Base-by-base conservation (phyloP, 2,113 vertebrate species). In the Colinus virginianus region DNA sequence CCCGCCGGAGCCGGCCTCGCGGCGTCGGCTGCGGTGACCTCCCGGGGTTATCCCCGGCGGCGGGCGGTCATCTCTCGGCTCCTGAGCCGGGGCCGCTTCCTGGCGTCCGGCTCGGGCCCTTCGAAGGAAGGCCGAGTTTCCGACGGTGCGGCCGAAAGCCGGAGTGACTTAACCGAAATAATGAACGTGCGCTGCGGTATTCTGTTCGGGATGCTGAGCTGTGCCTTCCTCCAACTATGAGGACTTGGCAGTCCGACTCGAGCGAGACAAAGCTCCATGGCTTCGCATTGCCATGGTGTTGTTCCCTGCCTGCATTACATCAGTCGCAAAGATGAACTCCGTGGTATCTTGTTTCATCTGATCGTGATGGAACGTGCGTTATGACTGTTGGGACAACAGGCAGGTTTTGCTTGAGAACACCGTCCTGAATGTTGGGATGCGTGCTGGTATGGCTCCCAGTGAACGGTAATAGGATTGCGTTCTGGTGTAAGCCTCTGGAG, bases 151-250 rank as follows among this genome's bases (percentile, higher is more conserved):
- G 86, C 80, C 80, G 84, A 51, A 89, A 90, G 30, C 93, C 82
- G 56, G 78, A 48, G 7, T 61, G 79, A 78, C 70, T 96, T 84
- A 58, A 78, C 21, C 68, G 86, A 90, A 78, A 87, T 84, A 75
- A 66, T 18, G 80, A 90, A 59, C 43, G 19, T 88, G 78, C 80
- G 17, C 49, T 88, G 94, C 92, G 63, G 69, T 84, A 84, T 87
- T 94, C 83, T 90, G 62, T 84, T 94, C 91, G 93, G 91, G 94
- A 93, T 94, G 63, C 77, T 59, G 22, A 77, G 67, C 84, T 51
- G 2, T 87, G 92, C 84, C 70, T 86, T 23, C 34, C 59, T 95
- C 75, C 82, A 94, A 94, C 75, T 95, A 58, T 21, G 71, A 72
- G 84, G 62, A 63, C 66, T 94, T 93, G 87, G 83, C 84, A 93